Conservation (phyloP, 2,888 invertebrate species). For the Tetragonula carbonaria region DNA sequence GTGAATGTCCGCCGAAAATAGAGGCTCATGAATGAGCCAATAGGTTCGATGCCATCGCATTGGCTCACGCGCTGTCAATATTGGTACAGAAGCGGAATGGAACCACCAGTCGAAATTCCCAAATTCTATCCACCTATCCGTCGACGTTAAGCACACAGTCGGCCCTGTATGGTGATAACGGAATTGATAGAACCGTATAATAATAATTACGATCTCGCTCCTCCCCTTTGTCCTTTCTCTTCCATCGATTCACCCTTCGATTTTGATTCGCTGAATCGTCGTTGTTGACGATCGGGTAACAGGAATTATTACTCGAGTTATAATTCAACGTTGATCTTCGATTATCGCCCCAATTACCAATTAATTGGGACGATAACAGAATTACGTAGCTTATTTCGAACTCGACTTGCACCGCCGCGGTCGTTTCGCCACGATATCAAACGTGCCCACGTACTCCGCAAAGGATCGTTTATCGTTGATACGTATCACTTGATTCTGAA, state of each 20-base stretch:
- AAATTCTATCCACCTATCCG: constrained; percentile 59
- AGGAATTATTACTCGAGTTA: constrained; percentile 47
- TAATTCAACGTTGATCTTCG: constrained; percentile 53
- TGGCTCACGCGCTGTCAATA: constrained; percentile 64
- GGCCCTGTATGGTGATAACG: constrained; percentile 48
- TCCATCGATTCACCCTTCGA: constrained; percentile 21
- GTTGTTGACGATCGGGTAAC: constrained; percentile 27
- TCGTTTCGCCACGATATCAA: background rate
- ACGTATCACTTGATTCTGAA: no score
- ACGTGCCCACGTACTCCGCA: background rate
- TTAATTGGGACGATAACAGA: constrained; percentile 47
- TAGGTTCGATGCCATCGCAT: constrained; percentile 63
- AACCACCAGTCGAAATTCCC: constrained; percentile 52
- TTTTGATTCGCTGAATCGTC: constrained; percentile 56
- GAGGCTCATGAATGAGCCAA: constrained; percentile 30
- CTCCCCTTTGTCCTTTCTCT: background rate
- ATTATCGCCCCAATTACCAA: constrained; percentile 50
- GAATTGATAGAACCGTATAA: constrained; percentile 65
- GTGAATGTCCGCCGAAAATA: constrained; percentile 27
- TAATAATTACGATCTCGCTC: constrained; percentile 64
- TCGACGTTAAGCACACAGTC: constrained; percentile 47
- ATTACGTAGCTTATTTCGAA: constrained; percentile 22
- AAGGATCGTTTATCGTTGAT: background rate
- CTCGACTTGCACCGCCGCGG: background rate
- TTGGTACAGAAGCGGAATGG: constrained; percentile 65